A percentile compares a stretch with the other conserved stretches of the same genome.
Conservation (phyloP, 1,140 invertebrate genomes). For the Phymorhynchus buccinoides region DNA sequence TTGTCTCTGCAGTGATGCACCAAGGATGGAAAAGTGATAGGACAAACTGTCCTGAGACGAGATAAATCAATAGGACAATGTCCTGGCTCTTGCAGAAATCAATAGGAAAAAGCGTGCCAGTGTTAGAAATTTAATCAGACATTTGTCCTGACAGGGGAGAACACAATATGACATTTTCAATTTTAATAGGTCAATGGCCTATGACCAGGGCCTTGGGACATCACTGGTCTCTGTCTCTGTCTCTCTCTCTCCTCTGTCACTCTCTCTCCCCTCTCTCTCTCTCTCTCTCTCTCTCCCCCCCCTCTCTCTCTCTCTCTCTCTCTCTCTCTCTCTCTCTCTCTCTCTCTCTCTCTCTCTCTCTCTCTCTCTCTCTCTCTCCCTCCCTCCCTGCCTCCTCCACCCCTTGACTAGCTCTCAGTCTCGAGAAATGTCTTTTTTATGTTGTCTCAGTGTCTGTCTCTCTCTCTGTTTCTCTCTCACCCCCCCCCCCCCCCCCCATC, state of each 20-base stretch:
- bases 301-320: not conserved
- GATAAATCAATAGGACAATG: too few species aligned
- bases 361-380: not conserved
- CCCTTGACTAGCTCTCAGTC: too few species aligned
- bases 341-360: not conserved
- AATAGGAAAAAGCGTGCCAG: too few species aligned
- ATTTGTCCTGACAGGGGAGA: too few species aligned
- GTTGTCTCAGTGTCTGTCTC: constrained; percentile 9
- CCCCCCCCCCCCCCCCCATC: not conserved
- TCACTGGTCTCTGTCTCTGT: not conserved
- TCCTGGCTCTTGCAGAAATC: too few species aligned
- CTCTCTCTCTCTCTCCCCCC: not conserved
- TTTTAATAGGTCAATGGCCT: too few species aligned
- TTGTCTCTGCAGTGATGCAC: not conserved
- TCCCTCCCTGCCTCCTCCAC: not conserved
- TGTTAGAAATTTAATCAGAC: too few species aligned
- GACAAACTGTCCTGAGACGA: too few species aligned
- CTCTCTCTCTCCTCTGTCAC: not conserved
- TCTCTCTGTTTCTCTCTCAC: constrained; percentile 8
- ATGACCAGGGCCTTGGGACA: too few species aligned
- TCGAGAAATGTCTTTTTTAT: too few species aligned
- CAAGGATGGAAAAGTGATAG: too few species aligned
- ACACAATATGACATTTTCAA: too few species aligned
- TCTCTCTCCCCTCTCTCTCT: constrained; percentile 2
- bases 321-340: not conserved